phyloP scores from a whole-genome alignment of 2,888 invertebrate genomes.

The Phengaris alcon region DNA sequence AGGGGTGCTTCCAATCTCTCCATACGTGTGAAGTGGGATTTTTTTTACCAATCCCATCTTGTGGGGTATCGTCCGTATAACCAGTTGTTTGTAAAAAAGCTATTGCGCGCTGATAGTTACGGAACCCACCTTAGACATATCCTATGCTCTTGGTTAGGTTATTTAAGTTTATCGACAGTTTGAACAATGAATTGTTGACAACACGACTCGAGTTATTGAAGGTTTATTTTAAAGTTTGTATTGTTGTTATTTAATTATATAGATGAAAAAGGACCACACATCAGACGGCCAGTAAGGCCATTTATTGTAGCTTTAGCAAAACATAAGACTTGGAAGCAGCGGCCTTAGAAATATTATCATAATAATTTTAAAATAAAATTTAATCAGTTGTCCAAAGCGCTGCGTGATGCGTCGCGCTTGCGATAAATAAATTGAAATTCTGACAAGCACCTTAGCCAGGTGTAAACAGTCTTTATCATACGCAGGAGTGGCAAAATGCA shows the following conservation, averaged over 20 bases:
- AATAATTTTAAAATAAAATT: background rate
- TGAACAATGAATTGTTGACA: conserved; percentile 21
- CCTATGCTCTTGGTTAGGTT: background rate
- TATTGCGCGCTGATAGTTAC: too few species aligned
- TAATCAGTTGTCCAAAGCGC: background rate
- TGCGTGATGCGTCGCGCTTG: background rate
- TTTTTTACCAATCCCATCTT: too few species aligned
- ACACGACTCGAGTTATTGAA: conserved; percentile 8
- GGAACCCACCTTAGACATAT: too few species aligned
- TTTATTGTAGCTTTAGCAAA: too few species aligned
- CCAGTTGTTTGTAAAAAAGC: too few species aligned
- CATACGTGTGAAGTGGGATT: too few species aligned
- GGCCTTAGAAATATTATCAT: too few species aligned
- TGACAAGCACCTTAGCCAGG: conserved; percentile 7
- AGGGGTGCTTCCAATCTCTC: too few species aligned
- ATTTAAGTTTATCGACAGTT: conserved; percentile 11
- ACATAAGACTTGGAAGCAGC: too few species aligned
- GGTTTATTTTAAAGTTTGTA: background rate
- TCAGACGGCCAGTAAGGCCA: background rate
- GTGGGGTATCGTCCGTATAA: too few species aligned
- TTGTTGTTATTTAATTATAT: conserved; percentile 6
- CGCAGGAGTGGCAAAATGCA: too few species aligned
- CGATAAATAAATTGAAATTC: background rate
- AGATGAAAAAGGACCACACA: background rate
- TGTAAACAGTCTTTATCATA: background rate